Evolutionary conservation across 1,140 invertebrate genomes (phyloP).

Genomic region (Oreohelix idahoensis): DNA sequence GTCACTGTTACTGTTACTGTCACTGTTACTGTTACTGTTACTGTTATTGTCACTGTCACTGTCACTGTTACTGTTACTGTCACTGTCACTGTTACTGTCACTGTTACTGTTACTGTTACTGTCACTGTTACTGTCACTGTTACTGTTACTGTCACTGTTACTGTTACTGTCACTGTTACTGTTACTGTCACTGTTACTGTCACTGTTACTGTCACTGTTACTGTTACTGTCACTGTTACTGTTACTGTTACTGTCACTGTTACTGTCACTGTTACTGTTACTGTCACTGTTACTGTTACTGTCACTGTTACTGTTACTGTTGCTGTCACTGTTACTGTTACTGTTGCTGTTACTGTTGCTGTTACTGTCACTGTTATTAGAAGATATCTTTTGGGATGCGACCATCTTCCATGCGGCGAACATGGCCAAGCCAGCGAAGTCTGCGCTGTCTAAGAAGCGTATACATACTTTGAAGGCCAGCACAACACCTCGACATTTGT

Average conservation of each 20-base stretch:
- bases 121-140: constrained; percentile 20
- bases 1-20: constrained; percentile 20
- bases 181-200: constrained; percentile 8
- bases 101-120: constrained; percentile 23
- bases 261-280: constrained; percentile 22
- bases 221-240: constrained; percentile 24
- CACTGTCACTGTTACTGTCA: constrained; percentile 7
- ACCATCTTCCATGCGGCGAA: no score
- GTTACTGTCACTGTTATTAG: no score
- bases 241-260: constrained; percentile 14
- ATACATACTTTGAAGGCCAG: no score
- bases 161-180: constrained; percentile 17
- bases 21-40: constrained; percentile 29
- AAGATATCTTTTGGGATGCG: no score
- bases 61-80: constrained; percentile 30
- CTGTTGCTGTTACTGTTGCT: no score
- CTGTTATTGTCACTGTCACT: constrained; percentile 22
- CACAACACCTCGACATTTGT: no score
- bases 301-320: constrained; percentile 26
- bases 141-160: constrained; percentile 22
- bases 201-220: constrained; percentile 14
- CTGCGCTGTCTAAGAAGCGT: no score
- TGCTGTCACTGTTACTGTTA: constrained; percentile 4
- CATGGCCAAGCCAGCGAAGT: no score
- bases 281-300: constrained; percentile 18